Base-by-base conservation (phyloP, 2,888 invertebrate genomes). In the Morpho deidamia region DNA sequence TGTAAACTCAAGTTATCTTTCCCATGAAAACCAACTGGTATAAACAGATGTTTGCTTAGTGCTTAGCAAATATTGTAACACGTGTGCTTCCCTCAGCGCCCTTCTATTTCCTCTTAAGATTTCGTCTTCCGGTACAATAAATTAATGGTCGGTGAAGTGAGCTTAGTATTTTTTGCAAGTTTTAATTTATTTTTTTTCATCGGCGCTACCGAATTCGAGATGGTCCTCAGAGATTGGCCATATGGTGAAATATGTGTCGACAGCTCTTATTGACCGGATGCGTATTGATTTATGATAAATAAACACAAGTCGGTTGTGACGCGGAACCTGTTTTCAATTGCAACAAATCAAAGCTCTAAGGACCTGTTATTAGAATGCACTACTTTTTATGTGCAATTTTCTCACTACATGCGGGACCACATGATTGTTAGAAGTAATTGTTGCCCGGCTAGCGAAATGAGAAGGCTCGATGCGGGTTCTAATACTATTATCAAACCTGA, bases 41-140 rank as follows among this genome's bases (percentile, higher is more conserved):
- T 78, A 79, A 72, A 75, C 84, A 86, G 78, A 83, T 85, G 87
- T 84, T 85, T 83, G 78, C 73, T 74, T 69, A 74, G 72, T 76
- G 77, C 78, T 81, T 75, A 78, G 87, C 84, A 89, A 89, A 89
- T 88, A 89, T 89, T 89, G 82, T 87, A 87, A 87, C 89, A 88
- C 89, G 88, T 89, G 89, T 87, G 87, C 81, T 61, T 66, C 68
- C 75, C 74, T 74, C 72, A 67, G 68, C 75, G 79, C 82, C 81
- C 83, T 80, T 81, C 81, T 83, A 84, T 85, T 87, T 88, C 88
- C 86, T 87, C 82, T 85, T 75, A 79, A 87, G 86, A 87, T 88
- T 86, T 87, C 77, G 83, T 86, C 88, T 89, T 89, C 89, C 89
- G 89, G 87, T 77, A 77, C 72, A 77, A 81, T 80, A 85, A 83